Evolutionary conservation across 2,797 vertebrate genomes (phyloP).

Genomic region (Apogon hyalosoma): DNA sequence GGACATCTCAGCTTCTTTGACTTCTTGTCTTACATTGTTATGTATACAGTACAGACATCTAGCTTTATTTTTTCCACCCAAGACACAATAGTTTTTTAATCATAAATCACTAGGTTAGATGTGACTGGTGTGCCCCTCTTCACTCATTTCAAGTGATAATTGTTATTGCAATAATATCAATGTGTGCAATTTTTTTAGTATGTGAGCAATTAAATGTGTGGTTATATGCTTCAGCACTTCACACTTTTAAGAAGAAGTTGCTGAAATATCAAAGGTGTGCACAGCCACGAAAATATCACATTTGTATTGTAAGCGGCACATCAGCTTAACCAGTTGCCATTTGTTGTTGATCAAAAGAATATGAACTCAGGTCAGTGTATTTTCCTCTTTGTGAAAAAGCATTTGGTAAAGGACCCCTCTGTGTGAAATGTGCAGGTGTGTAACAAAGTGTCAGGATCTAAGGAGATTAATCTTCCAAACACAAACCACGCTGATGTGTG

Average conservation of each 20-base stretch:
- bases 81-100: neutral
- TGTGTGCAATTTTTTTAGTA: constrained; percentile 9
- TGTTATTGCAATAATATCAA: constrained; percentile 7
- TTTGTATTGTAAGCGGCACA: constrained; percentile 22
- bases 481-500: constrained; percentile 57
- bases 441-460: constrained; percentile 56
- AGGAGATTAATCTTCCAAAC: constrained; percentile 65
- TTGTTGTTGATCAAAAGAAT: constrained; percentile 38
- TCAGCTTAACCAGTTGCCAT: constrained; percentile 31
- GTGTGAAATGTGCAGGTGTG: constrained; percentile 35
- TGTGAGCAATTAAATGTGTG: constrained; percentile 19
- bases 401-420: constrained; percentile 24
- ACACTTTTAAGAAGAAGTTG: constrained; percentile 29
- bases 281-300: constrained; percentile 27
- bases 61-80: neutral
- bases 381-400: constrained; percentile 42
- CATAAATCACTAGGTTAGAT: neutral
- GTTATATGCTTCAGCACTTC: constrained; percentile 16
- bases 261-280: constrained; percentile 33
- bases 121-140: neutral
- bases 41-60: neutral
- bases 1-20: neutral
- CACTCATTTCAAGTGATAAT: constrained; percentile 15
- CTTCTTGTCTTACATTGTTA: neutral
- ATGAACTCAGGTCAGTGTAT: constrained; percentile 53